These are phyloP conservation scores for Spodoptera picta DNA, from an alignment of 2,888 invertebrate species.

Conservation along the genomic window DNA sequence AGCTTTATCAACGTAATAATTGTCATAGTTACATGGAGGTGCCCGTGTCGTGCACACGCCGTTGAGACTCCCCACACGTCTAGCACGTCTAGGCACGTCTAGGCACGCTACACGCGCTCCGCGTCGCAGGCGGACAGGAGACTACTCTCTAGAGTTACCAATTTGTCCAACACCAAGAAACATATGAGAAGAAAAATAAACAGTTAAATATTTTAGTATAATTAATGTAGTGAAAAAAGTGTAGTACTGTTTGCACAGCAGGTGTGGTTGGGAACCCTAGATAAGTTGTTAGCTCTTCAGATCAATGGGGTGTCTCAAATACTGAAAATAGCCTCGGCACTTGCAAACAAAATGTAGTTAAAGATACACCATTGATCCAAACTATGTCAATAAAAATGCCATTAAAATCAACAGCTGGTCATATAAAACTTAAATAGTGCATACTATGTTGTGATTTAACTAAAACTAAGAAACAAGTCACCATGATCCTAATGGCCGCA, in stretches of 20 bases:
- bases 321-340: constrained; percentile 70
- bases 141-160: too few relatives aligned
- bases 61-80: constrained; percentile 27
- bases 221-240: too few relatives aligned
- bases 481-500: constrained; percentile 64
- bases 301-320: constrained; percentile 61
- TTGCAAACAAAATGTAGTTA: constrained; percentile 31
- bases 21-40: constrained; percentile 68
- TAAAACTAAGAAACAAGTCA: constrained; percentile 73
- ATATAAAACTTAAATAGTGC: constrained; percentile 78
- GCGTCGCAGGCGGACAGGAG: too few relatives aligned
- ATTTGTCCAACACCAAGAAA: too few relatives aligned
- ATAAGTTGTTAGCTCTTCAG: constrained; percentile 38
- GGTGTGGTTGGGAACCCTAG: too few relatives aligned
- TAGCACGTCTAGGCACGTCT: not conserved
- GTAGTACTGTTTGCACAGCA: too few relatives aligned
- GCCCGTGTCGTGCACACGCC: constrained; percentile 57
- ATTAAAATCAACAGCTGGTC: constrained; percentile 71
- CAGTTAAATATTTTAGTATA: constrained; percentile 19
- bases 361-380: constrained; percentile 61
- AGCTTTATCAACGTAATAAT: constrained; percentile 67
- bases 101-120: too few relatives aligned
- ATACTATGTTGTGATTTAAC: constrained; percentile 73
- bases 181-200: too few relatives aligned
- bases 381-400: constrained; percentile 57